phyloP scores from a whole-genome alignment of 2,888 invertebrate species.

The Heliothis peltigera region DNA sequence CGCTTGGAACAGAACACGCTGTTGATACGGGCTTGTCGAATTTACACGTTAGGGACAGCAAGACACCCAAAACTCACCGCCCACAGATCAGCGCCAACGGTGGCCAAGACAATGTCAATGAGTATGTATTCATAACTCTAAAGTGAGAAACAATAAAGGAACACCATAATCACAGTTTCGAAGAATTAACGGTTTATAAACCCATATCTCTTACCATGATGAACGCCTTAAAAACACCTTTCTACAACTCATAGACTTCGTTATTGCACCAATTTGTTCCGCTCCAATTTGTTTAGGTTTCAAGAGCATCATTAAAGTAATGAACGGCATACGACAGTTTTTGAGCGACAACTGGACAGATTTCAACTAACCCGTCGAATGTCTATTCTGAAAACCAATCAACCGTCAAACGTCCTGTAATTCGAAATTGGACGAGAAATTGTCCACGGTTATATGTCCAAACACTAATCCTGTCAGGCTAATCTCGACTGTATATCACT shows the following conservation, averaged over 20 bases:
- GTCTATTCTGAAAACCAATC: background rate
- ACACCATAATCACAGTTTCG: slow-evolving; percentile 22
- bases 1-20: no score
- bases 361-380: slow-evolving; percentile 53
- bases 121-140: background rate
- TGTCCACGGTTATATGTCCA: background rate
- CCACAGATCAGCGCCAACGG: no score
- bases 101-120: no score
- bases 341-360: slow-evolving; percentile 60
- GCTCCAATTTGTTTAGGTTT: slow-evolving; percentile 63
- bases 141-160: slow-evolving; percentile 15
- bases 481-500: slow-evolving; percentile 71
- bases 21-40: no score
- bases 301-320: slow-evolving; percentile 58
- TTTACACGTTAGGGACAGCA: no score
- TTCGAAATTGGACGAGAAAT: background rate
- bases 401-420: background rate
- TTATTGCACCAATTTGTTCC: slow-evolving; percentile 67
- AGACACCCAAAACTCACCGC: no score
- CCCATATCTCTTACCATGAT: slow-evolving; percentile 37
- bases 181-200: slow-evolving; percentile 32
- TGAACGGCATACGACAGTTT: slow-evolving; percentile 64
- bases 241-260: slow-evolving; percentile 53
- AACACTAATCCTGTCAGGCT: slow-evolving; percentile 43
- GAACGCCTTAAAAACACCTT: slow-evolving; percentile 50